Evolutionary conservation across 2,888 invertebrate genomes (phyloP).

Genomic region (Oscheius sp.): DNA sequence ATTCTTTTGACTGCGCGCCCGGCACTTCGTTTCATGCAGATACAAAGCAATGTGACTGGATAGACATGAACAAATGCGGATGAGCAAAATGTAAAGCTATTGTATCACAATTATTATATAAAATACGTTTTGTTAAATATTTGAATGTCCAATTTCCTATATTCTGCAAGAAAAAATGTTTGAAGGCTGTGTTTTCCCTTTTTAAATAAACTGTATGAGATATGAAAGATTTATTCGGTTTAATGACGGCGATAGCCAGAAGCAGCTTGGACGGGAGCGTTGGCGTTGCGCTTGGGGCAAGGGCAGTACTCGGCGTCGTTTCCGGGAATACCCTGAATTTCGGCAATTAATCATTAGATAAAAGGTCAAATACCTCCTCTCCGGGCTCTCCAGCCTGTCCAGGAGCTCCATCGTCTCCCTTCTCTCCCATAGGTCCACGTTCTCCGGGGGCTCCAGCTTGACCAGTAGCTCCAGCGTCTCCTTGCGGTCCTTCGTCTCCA

Average conservation of each 20-base stretch:
- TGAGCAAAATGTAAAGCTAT: too few relatives aligned
- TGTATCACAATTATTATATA: too few relatives aligned
- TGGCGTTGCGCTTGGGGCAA: slow-evolving; percentile 55
- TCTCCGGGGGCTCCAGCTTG: slow-evolving; percentile 63
- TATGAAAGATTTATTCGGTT: slow-evolving; percentile 18
- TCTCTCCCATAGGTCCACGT: slow-evolving; percentile 62
- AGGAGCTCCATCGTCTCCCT: slow-evolving; percentile 61
- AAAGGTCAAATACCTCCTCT: slow-evolving; percentile 41
- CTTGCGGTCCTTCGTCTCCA: slow-evolving; percentile 61
- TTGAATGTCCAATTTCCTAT: too few relatives aligned
- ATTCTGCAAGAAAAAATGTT: too few relatives aligned
- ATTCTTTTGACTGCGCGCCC: background rate
- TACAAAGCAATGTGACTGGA: background rate
- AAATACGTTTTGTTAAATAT: too few relatives aligned
- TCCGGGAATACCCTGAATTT: slow-evolving; percentile 56
- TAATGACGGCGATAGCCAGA: slow-evolving; percentile 31
- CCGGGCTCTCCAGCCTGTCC: slow-evolving; percentile 62
- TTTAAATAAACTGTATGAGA: background rate
- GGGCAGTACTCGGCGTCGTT: slow-evolving; percentile 64
- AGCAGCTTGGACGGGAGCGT: slow-evolving; percentile 40
- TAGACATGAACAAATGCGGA: background rate
- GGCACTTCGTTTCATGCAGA: background rate
- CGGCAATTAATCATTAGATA: too few relatives aligned
- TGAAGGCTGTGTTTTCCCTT: too few relatives aligned
- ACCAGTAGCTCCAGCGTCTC: slow-evolving; percentile 57